These are phyloP conservation scores for Cyphomyrmex costatus DNA, from an alignment of 1,140 invertebrate genomes.

Conservation along the genomic window DNA sequence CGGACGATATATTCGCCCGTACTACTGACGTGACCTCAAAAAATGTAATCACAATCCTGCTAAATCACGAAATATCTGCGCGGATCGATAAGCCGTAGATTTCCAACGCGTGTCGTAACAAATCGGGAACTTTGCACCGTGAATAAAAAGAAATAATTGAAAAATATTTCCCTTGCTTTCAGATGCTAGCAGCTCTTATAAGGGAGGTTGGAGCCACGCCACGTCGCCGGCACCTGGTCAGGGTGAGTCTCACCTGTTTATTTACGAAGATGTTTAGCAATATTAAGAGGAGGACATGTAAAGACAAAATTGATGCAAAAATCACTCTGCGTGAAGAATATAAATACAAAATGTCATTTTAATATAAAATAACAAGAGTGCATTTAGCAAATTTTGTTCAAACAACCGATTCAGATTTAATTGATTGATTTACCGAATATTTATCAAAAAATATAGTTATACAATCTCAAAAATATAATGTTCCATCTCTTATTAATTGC, in stretches of 20 bases:
- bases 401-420: no score
- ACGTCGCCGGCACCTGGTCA: constrained; percentile 87
- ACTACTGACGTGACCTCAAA: constrained; percentile 72
- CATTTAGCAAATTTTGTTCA: background rate
- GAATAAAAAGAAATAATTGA: background rate
- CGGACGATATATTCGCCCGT: constrained; percentile 62
- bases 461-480: background rate
- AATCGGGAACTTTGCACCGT: background rate
- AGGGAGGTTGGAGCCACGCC: constrained; percentile 90
- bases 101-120: background rate
- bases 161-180: constrained; percentile 70
- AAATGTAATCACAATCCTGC: constrained; percentile 53
- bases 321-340: background rate
- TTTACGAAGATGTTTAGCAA: background rate
- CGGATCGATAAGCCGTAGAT: constrained; percentile 37
- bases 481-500: background rate
- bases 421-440: background rate
- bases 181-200: constrained; percentile 90
- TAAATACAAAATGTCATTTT: background rate
- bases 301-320: background rate
- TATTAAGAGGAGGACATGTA: background rate
- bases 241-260: constrained; percentile 78
- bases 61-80: constrained; percentile 49
- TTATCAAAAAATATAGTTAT: background rate
- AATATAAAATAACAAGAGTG: background rate